phyloP scores from a whole-genome alignment of 2,797 vertebrate species.

The Otolemur crassicaudatus region DNA sequence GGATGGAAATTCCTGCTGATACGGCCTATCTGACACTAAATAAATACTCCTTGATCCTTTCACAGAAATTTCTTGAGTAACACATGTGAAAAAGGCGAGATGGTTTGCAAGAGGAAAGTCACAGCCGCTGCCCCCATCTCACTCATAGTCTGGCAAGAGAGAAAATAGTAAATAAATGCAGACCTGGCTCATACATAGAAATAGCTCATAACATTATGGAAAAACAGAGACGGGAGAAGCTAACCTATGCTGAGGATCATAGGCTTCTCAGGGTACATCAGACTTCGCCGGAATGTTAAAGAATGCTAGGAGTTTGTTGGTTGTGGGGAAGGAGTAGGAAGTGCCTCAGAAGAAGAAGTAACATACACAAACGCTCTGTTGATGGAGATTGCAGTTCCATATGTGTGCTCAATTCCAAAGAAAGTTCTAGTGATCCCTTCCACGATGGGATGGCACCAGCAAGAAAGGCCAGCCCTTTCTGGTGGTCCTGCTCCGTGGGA shows the following conservation, averaged over 20 bases:
- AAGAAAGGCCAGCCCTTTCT: not conserved
- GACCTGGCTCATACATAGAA: not conserved
- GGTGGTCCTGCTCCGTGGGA: not conserved
- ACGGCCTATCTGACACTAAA: not conserved
- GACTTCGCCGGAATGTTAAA: not conserved
- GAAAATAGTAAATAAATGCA: not conserved
- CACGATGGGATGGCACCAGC: rapidly evolving
- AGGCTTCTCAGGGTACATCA: not conserved
- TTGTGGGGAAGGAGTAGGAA: rapidly evolving
- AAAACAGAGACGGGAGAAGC: not conserved
- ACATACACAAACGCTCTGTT: not conserved
- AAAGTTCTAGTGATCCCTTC: too few relatives aligned
- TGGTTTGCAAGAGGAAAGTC: not conserved
- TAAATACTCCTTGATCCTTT: not conserved
- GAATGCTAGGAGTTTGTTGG: not conserved
- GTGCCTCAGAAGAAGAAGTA: not conserved
- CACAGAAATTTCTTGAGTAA: not conserved
- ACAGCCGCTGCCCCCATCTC: not conserved
- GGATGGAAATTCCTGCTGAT: not conserved
- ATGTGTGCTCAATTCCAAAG: not conserved
- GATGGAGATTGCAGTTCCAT: not conserved
- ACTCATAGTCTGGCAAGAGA: not conserved
- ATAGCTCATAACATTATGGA: not conserved
- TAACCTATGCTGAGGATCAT: too few relatives aligned
- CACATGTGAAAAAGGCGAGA: not conserved